Evolutionary conservation across 2,113 vertebrate species (phyloP).

Genomic region (Coturnix japonica): DNA sequence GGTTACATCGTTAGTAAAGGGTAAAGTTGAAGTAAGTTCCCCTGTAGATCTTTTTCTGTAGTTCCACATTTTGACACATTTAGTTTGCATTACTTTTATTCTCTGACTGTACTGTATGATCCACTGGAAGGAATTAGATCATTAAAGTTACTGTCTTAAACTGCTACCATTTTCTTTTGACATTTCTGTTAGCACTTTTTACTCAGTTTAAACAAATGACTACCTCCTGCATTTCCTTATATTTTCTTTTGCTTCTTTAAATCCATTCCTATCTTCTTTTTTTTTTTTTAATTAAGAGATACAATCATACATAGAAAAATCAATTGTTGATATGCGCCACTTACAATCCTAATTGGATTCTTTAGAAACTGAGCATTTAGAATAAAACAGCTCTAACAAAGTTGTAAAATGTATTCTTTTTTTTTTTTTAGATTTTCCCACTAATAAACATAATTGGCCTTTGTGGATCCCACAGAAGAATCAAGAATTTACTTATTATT

Average conservation of each 20-base stretch:
- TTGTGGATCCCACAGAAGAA: background rate
- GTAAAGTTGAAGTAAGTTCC: background rate
- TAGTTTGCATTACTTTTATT: background rate
- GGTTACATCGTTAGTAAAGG: background rate
- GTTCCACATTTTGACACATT: background rate
- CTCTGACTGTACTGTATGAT: background rate
- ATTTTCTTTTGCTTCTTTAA: background rate
- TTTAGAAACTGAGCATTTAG: background rate
- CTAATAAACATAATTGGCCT: background rate
- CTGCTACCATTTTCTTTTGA: background rate
- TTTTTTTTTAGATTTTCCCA: background rate
- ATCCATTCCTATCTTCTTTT: background rate
- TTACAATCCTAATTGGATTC: background rate
- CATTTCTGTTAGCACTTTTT: background rate
- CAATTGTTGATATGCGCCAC: rapidly evolving
- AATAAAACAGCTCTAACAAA: background rate
- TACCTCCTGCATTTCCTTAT: background rate
- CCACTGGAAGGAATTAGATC: background rate
- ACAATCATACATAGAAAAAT: background rate
- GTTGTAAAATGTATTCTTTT: background rate
- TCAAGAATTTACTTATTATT: background rate
- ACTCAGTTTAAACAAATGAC: background rate
- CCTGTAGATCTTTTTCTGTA: background rate
- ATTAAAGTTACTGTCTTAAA: background rate
- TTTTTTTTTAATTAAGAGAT: background rate